Evolutionary conservation across 2,888 invertebrate species (phyloP), one percentile per base, ranked within the genome.

Genomic region (Phengaris alcon): DNA sequence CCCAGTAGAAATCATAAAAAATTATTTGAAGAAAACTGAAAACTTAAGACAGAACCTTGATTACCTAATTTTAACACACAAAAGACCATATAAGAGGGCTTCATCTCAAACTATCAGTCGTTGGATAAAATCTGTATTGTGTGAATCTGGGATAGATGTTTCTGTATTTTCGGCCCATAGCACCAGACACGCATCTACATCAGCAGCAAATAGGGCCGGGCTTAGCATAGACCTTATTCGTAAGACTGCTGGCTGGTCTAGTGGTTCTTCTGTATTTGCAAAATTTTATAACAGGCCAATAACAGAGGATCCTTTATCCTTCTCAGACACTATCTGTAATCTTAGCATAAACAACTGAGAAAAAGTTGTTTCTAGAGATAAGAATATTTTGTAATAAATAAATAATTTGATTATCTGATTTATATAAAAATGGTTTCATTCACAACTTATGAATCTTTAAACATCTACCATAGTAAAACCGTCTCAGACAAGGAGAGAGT

Each of bases 91-190:
- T 35, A 64, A 64, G 35, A 22, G 22, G 12, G 73, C 73, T 15
- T 52, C 22, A 22, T 8, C 73, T 52, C 73, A 73, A 73, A 54
- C 54, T 15, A 73, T 73, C 52, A 55, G 55, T 52, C 52, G 54
- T 12, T 73, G 73, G 73, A 73, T 73, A 51, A 69, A 69, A 13
- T n/a, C 22, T 6, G 69, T 46, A 13, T 48, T 69, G 69, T n/a
- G 10, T 44, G 46, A 69, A 48, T 35, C 35, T 12, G 69, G 46
- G 22, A 69, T 69, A 69, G 57, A 57, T 57, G 15, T 51, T 5
- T 51, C 51, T 51, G 7, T 51, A 51, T 51, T 51, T 51, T 51
- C 51, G 6, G 59, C 59, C n/a, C 59, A 59, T 13, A 59, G 59
- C 59, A 59, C 59, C 0, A n/a, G 22, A 59, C 59, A 59, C 59